These are phyloP conservation scores for Gobiocypris rarus DNA, from an alignment of 2,113 vertebrate genomes.

Conservation along the genomic window DNA sequence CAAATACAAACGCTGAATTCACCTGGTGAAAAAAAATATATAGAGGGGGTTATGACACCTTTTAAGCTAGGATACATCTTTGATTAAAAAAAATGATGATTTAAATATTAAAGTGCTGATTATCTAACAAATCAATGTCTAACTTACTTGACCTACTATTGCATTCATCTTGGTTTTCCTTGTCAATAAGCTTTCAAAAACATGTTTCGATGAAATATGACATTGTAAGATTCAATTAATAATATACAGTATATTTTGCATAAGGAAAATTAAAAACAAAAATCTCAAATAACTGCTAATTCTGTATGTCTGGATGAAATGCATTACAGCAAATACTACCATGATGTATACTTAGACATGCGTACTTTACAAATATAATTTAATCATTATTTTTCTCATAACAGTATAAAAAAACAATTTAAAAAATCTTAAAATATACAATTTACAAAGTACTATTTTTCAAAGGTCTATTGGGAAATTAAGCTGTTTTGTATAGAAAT, in stretches of 20 bases:
- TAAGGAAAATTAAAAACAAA: too few species aligned
- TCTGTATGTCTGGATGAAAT: too few species aligned
- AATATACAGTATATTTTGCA: not conserved
- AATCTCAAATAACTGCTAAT: too few species aligned
- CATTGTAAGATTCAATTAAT: not conserved
- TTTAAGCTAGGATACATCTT: not conserved
- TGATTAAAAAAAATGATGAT: not conserved
- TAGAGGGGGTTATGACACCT: not conserved
- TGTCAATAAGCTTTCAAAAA: not conserved
- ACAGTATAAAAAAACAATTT: not conserved
- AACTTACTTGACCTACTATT: not conserved
- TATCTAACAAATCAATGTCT: not conserved
- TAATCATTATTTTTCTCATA: not conserved
- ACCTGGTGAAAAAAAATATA: not conserved
- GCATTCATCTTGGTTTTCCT: not conserved
- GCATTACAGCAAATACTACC: too few species aligned
- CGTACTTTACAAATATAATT: not conserved
- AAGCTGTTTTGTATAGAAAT: not conserved
- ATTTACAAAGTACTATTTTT: not conserved
- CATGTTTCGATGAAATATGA: not conserved
- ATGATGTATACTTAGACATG: not conserved
- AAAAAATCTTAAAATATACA: not conserved
- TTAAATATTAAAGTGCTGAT: slow-evolving; percentile 6
- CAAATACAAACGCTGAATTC: not conserved
- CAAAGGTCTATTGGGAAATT: not conserved